These are phyloP conservation scores for Lampropteryx suffumata DNA, from an alignment of 2,888 invertebrate genomes.

Conservation along the genomic window DNA sequence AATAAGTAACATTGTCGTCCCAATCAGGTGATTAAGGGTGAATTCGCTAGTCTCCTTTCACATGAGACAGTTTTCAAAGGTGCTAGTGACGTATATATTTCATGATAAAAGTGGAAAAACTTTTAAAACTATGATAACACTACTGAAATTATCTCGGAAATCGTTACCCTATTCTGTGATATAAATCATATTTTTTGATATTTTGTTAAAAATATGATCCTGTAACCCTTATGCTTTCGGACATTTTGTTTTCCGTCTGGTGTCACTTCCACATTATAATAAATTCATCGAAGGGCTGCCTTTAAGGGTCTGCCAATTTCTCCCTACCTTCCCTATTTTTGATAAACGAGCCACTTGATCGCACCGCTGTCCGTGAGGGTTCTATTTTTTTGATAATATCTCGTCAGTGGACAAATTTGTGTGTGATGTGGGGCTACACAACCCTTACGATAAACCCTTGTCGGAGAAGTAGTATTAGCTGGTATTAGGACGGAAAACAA, in stretches of 20 bases:
- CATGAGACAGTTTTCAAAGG: too few relatives aligned
- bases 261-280: constrained; percentile 43
- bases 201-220: neutral
- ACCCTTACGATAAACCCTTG: constrained; percentile 49
- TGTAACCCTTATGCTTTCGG: constrained; percentile 30
- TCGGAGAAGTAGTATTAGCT: constrained; percentile 35
- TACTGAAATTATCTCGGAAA: too few relatives aligned
- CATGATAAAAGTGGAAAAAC: too few relatives aligned
- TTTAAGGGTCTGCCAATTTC: constrained; percentile 53
- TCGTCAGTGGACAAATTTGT: constrained; percentile 74
- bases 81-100: too few relatives aligned
- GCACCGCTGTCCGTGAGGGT: constrained; percentile 57
- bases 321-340: constrained; percentile 62
- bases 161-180: too few relatives aligned
- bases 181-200: too few relatives aligned
- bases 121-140: too few relatives aligned
- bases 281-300: constrained; percentile 48
- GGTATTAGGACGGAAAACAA: constrained; percentile 33
- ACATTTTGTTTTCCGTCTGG: constrained; percentile 34
- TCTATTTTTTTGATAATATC: constrained; percentile 68
- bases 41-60: too few relatives aligned
- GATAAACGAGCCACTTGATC: constrained; percentile 71
- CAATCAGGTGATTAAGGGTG: neutral
- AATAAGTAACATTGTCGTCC: neutral
- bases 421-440: constrained; percentile 58